These are phyloP conservation scores for Misgurnus mizolepis DNA, from an alignment of 2,113 vertebrate species.

Conservation along the genomic window DNA sequence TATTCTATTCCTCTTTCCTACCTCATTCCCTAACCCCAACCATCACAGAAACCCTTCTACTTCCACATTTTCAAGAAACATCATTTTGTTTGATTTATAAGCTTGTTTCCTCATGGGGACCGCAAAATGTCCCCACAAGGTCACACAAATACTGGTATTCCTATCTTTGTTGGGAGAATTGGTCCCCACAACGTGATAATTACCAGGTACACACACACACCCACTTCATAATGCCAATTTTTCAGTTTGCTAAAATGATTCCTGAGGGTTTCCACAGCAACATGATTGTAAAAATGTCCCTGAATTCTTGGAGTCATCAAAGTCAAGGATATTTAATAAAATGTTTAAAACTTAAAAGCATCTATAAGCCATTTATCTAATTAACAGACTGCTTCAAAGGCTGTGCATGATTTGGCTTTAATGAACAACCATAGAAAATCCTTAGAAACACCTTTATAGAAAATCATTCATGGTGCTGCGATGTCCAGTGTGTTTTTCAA, in stretches of 20 bases:
- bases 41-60: too few species aligned
- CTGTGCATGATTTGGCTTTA: not conserved
- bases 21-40: too few species aligned
- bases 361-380: not conserved
- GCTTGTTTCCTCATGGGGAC: too few species aligned
- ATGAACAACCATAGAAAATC: not conserved
- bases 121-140: too few species aligned
- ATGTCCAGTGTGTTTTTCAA: slow-evolving; percentile 8
- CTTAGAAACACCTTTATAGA: not conserved
- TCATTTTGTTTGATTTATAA: too few species aligned
- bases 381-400: not conserved
- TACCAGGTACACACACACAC: too few species aligned
- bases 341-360: slow-evolving; percentile 2
- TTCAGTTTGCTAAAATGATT: not conserved
- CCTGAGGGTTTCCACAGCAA: slow-evolving; percentile 15
- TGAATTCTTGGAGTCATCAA: not conserved
- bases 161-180: too few species aligned
- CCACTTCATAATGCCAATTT: not conserved
- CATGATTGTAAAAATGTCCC: not conserved
- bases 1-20: too few species aligned
- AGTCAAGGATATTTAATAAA: slow-evolving; percentile 20
- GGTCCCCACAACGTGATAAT: too few species aligned
- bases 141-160: too few species aligned
- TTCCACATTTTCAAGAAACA: too few species aligned
- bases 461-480: not conserved